These are phyloP conservation scores for Apamea anceps DNA, from an alignment of 2,888 invertebrate genomes.

Conservation along the genomic window DNA sequence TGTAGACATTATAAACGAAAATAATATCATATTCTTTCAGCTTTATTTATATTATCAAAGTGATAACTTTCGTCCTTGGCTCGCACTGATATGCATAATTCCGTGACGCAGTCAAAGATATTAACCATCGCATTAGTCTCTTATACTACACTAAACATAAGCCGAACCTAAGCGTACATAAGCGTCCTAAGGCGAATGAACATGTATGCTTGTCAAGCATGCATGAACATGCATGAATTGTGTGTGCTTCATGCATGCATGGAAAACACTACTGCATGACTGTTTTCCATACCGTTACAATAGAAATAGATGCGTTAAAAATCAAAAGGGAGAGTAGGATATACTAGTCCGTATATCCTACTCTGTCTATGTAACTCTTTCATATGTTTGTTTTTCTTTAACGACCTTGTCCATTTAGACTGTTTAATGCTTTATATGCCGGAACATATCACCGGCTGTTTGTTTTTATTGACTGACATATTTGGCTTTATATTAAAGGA, in stretches of 20 bases:
- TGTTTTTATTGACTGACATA: constrained; percentile 40
- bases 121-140: constrained; percentile 43
- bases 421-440: constrained; percentile 32
- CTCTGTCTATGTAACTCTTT: neutral
- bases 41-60: constrained; percentile 39
- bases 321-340: neutral
- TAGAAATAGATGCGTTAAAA: neutral
- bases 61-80: constrained; percentile 52
- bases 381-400: constrained; percentile 1
- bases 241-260: neutral
- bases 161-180: neutral
- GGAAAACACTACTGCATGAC: no score
- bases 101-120: constrained; percentile 39
- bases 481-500: constrained; percentile 17
- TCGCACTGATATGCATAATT: constrained; percentile 45
- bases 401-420: constrained; percentile 36
- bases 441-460: constrained; percentile 46
- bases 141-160: constrained; percentile 12
- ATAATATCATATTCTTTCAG: constrained; percentile 10
- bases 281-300: no score
- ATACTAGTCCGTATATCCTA: no score
- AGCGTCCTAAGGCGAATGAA: constrained; percentile 3
- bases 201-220: constrained; percentile 5
- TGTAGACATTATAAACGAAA: neutral
- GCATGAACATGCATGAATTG: constrained; percentile 9